Base-by-base conservation (phyloP, 2,113 vertebrate genomes). In the Petaurus breviceps region DNA sequence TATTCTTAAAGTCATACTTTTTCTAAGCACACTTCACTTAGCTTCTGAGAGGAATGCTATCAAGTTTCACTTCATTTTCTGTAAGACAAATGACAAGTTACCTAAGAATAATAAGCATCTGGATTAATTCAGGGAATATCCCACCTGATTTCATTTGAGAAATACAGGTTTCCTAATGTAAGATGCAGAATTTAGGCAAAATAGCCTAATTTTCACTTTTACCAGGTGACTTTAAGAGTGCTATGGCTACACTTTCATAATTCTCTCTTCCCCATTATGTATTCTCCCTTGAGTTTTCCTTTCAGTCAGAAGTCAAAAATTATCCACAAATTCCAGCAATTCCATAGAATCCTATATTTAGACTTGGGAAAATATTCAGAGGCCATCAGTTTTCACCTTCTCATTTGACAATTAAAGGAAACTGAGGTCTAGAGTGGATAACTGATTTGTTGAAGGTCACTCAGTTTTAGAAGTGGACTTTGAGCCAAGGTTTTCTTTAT, bases 401-500 rank as follows among this genome's bases (percentile, higher is more conserved):
- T 77, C 61, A 68, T n/a, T 68, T 61, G 37, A 68, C 2, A 68
- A 37, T 68, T 3, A 68, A 91, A 92, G 4, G 10, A 96, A 96
- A 95, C 77, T 92, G 16, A 94, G 26, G 31, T 16, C 93, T 11
- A 92, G 14, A 91, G 26, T 93, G 92, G 16, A 93, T 47, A 95
- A 90, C 26, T 91, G 47, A 94, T 37, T 93, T 92, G 2, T 26
- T 46, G 90, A 95, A 94, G 93, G 9, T 94, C 54, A 94, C 51
- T 94, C 89, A 68, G 12, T n/a, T 77, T 77, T 14, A 77, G 31
- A n/a, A 77, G 61, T n/a, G 61, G 31, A 14, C 12, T n/a, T n/a
- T 77, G 61, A 77, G n/a, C 12, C 3, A 77, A 77, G 12, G 12
- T n/a, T 77, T 77, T n/a, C 61, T 19, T n/a, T 77, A 61, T 4